These are phyloP conservation scores for Carapus acus DNA, from an alignment of 2,797 vertebrate species.

Conservation along the genomic window DNA sequence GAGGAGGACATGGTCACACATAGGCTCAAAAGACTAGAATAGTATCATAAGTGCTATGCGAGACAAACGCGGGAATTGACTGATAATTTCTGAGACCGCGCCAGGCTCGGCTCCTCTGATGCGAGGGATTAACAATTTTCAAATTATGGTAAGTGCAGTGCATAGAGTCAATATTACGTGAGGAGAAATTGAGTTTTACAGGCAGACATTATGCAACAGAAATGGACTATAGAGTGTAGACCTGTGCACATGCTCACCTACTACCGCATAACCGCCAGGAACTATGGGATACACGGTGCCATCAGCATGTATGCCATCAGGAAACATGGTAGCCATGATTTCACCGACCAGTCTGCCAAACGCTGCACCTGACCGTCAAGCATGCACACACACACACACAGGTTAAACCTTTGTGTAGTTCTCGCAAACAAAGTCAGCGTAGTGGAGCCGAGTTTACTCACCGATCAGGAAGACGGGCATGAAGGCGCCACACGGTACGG, in stretches of 20 bases:
- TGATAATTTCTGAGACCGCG: too few relatives aligned
- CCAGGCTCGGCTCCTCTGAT: too few relatives aligned
- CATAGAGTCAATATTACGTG: constrained; percentile 31
- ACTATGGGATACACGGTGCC: constrained; percentile 91
- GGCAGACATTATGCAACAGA: too few relatives aligned
- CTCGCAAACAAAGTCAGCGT: too few relatives aligned
- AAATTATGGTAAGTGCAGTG: constrained; percentile 22
- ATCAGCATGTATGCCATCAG: constrained; percentile 88
- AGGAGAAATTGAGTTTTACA: constrained; percentile 47
- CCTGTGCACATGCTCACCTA: constrained; percentile 75
- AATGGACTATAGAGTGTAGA: too few relatives aligned
- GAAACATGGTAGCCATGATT: constrained; percentile 94
- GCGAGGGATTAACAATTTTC: constrained; percentile 16
- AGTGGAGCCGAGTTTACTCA: constrained; percentile 58
- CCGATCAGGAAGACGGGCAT: constrained; percentile 98
- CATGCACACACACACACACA: constrained; percentile 25
- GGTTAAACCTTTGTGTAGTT: not conserved
- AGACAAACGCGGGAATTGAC: too few relatives aligned
- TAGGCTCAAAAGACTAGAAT: not conserved
- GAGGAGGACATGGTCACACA: constrained; percentile 5
- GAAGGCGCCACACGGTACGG: constrained; percentile 95
- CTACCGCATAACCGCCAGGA: constrained; percentile 94
- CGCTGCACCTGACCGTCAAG: constrained; percentile 78
- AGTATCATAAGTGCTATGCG: too few relatives aligned
- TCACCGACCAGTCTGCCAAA: constrained; percentile 96